phyloP scores from a whole-genome alignment of 1,140 invertebrate genomes.

The Drosophila baimaii region DNA sequence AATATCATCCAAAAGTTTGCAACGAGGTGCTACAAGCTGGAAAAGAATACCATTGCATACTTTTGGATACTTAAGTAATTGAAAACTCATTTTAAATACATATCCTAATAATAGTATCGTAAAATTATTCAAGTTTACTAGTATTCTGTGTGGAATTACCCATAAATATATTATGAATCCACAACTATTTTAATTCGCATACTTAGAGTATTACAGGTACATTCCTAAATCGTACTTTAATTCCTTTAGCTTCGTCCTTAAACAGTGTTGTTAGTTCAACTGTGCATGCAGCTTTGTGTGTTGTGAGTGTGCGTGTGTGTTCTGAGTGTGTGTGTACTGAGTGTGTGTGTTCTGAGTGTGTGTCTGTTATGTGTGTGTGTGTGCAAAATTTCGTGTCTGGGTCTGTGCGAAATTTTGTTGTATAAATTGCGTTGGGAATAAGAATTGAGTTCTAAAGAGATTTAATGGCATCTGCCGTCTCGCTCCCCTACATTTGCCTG shows the following conservation, averaged over 20 bases:
- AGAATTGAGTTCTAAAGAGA: constrained; percentile 83
- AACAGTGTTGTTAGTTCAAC: constrained; percentile 13
- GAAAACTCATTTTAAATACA: background rate
- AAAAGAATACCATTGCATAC: background rate
- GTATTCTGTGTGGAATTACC: background rate
- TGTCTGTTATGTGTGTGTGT: constrained; percentile 15
- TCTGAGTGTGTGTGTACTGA: constrained; percentile 19
- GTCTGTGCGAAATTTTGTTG: constrained; percentile 72
- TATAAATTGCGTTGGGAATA: constrained; percentile 83
- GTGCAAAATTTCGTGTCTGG: constrained; percentile 37
- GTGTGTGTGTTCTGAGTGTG: constrained; percentile 10
- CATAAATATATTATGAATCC: background rate
- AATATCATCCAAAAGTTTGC: background rate
- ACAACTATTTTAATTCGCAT: no score
- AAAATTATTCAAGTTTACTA: background rate
- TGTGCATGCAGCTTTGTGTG: constrained; percentile 5
- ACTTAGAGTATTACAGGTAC: constrained; percentile 24
- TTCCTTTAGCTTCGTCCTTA: constrained; percentile 6
- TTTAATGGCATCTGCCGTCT: constrained; percentile 74
- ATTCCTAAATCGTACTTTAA: constrained; percentile 2
- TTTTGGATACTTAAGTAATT: background rate
- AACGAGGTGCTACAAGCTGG: background rate
- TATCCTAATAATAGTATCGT: background rate
- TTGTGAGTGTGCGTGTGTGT: constrained; percentile 10
- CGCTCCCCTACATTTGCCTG: constrained; percentile 12